These are phyloP conservation scores for Alethe diademata DNA, from an alignment of 2,113 vertebrate species.

Conservation along the genomic window DNA sequence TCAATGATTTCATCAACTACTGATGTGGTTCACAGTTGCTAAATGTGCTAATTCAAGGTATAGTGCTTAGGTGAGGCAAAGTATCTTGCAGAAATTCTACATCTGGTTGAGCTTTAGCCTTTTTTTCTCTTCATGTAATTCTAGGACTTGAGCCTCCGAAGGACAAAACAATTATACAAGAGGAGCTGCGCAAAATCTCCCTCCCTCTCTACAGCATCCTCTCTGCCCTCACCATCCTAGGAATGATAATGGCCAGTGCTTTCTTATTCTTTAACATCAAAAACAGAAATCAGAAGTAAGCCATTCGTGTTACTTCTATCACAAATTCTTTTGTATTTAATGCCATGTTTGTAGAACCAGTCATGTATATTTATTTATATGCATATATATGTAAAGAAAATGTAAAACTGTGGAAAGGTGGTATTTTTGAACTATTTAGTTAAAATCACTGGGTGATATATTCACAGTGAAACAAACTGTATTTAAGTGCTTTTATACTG, in stretches of 20 bases:
- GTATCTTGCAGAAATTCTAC: not conserved
- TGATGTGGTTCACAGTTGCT: not conserved
- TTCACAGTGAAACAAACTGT: not conserved
- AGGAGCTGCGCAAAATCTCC: constrained; percentile 93
- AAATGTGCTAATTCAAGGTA: not conserved
- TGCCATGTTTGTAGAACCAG: not conserved
- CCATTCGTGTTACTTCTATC: not conserved
- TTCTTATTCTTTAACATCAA: constrained; percentile 99
- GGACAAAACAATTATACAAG: constrained; percentile 91
- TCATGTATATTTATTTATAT: not conserved
- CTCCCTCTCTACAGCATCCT: constrained; percentile 98
- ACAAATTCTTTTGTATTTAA: not conserved
- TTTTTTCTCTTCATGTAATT: constrained; percentile 14
- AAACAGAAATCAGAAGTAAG: constrained; percentile 98
- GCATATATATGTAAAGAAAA: not conserved
- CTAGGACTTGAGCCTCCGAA: constrained; percentile 93
- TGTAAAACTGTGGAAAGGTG: not conserved
- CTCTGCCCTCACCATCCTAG: constrained; percentile 93
- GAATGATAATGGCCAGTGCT: constrained; percentile 97
- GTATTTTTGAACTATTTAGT: not conserved
- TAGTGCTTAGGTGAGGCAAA: not conserved
- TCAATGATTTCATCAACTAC: not conserved
- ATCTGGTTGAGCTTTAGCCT: not conserved
- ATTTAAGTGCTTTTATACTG: constrained; percentile 2
- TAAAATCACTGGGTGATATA: not conserved